Conservation (phyloP, 2,888 invertebrate species). For the Baccha elongata region DNA sequence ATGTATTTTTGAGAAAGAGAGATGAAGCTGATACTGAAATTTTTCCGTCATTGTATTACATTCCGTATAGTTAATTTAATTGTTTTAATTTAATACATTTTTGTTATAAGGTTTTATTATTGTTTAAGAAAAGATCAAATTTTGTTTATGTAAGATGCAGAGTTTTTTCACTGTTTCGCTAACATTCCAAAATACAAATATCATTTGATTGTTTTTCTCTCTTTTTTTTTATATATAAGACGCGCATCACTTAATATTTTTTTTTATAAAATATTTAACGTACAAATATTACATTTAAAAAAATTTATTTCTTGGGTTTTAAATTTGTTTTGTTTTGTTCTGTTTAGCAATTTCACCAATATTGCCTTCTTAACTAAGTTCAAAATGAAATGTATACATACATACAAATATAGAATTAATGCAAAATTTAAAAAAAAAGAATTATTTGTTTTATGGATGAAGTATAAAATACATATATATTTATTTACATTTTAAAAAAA, state of each 20-base stretch:
- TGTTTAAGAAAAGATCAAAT: conserved; percentile 5
- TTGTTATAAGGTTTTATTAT: conserved; percentile 7
- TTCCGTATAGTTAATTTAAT: conserved; percentile 72
- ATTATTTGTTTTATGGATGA: conserved; percentile 36
- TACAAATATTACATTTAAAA: conserved; percentile 47
- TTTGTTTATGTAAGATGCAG: conserved; percentile 17
- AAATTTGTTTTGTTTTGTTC: neutral
- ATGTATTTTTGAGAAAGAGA: conserved; percentile 61
- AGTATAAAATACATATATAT: conserved; percentile 55
- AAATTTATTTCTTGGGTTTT: conserved; percentile 6
- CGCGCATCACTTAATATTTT: conserved; percentile 39
- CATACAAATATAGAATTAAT: neutral
- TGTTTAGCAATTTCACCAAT: conserved; percentile 43
- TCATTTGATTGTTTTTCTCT: conserved; percentile 27
- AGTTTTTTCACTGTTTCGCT: conserved; percentile 42
- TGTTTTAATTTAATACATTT: conserved; percentile 15
- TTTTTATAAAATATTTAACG: conserved; percentile 30
- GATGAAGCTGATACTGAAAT: conserved; percentile 69
- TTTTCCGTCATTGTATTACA: conserved; percentile 73
- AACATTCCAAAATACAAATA: conserved; percentile 65
- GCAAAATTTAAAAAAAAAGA: neutral
- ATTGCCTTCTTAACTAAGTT: conserved; percentile 66
- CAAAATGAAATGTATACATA: conserved; percentile 16
- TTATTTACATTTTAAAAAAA: conserved; percentile 58
- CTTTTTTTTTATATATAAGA: conserved; percentile 30